Evolutionary conservation across 2,888 invertebrate species (phyloP).

Genomic region (Camponotus fellah): DNA sequence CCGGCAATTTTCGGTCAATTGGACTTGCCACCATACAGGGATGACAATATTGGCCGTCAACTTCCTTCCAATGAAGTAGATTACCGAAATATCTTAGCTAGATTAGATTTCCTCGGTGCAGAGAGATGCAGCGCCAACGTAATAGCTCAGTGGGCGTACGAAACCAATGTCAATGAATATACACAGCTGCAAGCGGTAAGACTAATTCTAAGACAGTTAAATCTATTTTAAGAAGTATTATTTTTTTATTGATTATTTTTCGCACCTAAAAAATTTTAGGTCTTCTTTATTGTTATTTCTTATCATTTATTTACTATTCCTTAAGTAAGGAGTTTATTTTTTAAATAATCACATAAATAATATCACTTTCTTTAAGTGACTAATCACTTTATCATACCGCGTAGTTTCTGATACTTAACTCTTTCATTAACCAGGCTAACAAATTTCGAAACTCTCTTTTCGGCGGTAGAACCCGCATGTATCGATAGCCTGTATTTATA

Average conservation of each 20-base stretch:
- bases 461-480: conserved; percentile 61
- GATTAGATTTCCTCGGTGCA: conserved; percentile 92
- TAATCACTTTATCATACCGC: not conserved
- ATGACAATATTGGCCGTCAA: conserved; percentile 69
- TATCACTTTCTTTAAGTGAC: too few species aligned
- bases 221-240: not conserved
- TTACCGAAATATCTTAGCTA: conserved; percentile 86
- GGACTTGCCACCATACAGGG: conserved; percentile 80
- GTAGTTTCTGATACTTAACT: conserved; percentile 3
- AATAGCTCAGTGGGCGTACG: conserved; percentile 96
- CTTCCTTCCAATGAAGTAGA: conserved; percentile 72
- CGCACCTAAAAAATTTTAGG: too few species aligned
- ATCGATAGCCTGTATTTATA: not conserved
- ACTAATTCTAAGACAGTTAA: not conserved
- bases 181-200: conserved; percentile 95
- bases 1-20: conserved; percentile 77
- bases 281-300: not conserved
- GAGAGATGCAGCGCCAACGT: conserved; percentile 95
- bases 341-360: too few species aligned
- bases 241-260: not conserved
- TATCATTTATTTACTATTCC: not conserved
- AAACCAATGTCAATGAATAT: conserved; percentile 94
- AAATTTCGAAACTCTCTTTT: conserved; percentile 42
- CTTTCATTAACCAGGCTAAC: conserved; percentile 5
- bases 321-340: not conserved